Base-by-base conservation (phyloP, 2,797 vertebrate species). In the Chrysocyon brachyurus region DNA sequence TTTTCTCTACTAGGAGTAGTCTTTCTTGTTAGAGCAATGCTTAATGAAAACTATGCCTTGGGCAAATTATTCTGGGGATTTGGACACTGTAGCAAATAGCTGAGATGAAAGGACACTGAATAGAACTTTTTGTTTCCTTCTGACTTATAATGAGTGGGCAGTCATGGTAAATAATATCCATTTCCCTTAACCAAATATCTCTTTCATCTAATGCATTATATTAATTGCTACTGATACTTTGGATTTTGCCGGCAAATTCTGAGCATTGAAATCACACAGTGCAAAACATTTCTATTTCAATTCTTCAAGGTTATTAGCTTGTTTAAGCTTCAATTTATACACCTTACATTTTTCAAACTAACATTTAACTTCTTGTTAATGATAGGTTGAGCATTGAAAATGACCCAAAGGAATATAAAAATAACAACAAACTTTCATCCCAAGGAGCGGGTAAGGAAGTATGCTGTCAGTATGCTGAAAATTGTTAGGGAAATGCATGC, bases 271-370 rank as follows among this genome's bases (percentile, higher is more conserved):
- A 93, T 84, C 31, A 64, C n/a, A 91, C 28, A 26, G 54, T 77
- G 33, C 21, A 90, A 97, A 95, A 79, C 40, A 97, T 94, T 94
- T 96, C 49, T 54, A 68, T 95, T 96, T 94, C 61, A 84, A 59
- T 91, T 95, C 63, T 96, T 97, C 52, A 94, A 89, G 57, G 93
- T 97, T 94, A 96, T 94, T 70, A 94, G 68, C 57, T 88, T 83
- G 40, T 31, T 88, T 31, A 57, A 59, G 15, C 81, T 93, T 97
- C 83, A 97, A 59, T 89, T 96, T 96, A 84, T 78, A 89, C 40
- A 78, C 61, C 24, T 89, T 91, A 5, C 28, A 61, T 93, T 94
- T 73, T 93, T 93, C 49, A 83, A 88, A 96, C 83, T 81, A 98
- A 64, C 46, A 75, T 89, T 93, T 97, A 64, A 79, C 46, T 91